phyloP scores from a whole-genome alignment of 2,113 vertebrate genomes.

The Zosterops pallidus region DNA sequence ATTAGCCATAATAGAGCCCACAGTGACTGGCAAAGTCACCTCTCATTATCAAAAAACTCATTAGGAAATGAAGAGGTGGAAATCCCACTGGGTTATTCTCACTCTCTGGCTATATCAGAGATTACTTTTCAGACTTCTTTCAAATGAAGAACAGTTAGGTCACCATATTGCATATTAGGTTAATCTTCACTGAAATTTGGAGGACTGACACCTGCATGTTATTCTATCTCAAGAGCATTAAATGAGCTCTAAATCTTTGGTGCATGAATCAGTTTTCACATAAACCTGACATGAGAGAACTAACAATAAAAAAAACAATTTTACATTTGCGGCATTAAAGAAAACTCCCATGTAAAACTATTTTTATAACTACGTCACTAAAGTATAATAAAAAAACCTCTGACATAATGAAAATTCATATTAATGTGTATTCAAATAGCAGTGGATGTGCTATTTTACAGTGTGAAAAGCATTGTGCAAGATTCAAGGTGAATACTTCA shows the following conservation, averaged over 20 bases:
- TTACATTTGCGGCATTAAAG: not conserved
- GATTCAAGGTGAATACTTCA: not conserved
- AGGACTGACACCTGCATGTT: conserved; percentile 66
- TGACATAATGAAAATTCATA: not conserved
- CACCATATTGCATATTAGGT: conserved; percentile 75
- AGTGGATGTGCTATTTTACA: not conserved
- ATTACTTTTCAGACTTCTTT: conserved; percentile 81
- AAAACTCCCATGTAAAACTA: not conserved
- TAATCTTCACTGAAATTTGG: conserved; percentile 76
- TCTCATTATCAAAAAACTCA: conserved; percentile 87
- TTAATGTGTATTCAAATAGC: not conserved
- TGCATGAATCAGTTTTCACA: conserved; percentile 38
- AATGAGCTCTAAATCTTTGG: conserved; percentile 60
- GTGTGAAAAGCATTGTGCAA: not conserved
- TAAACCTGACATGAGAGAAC: not conserved
- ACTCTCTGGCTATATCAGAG: conserved; percentile 70
- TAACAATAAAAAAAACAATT: conserved; percentile 35
- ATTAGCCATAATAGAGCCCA: conserved; percentile 96
- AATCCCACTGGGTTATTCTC: conserved; percentile 82
- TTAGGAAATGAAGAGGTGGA: conserved; percentile 86
- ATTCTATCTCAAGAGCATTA: conserved; percentile 61
- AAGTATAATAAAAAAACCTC: not conserved
- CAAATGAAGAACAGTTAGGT: conserved; percentile 76
- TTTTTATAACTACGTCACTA: not conserved
- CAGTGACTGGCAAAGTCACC: conserved; percentile 85